Conservation (phyloP, 1,140 invertebrate species). For the Anadara kagoshimensis region DNA sequence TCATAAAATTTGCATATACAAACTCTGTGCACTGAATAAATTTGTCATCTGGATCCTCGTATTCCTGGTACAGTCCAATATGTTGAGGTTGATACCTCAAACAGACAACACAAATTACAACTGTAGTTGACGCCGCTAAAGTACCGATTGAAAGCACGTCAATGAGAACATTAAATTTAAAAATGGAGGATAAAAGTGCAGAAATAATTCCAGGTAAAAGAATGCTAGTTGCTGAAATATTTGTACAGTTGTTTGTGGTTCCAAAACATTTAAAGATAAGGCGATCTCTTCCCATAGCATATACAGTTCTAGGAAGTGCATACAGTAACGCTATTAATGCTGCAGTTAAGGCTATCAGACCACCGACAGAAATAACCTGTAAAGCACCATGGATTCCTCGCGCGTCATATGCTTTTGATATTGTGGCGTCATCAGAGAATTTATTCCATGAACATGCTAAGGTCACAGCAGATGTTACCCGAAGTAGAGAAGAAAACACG, state of each 20-base stretch:
- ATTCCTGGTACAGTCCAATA: constrained; percentile 61
- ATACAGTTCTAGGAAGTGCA: constrained; percentile 94
- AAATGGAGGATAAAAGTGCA: constrained; percentile 83
- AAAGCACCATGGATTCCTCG: constrained; percentile 61
- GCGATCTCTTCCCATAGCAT: constrained; percentile 93
- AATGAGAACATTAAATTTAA: constrained; percentile 87
- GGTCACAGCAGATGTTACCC: constrained; percentile 63
- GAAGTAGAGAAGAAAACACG: constrained; percentile 59
- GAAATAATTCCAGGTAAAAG: constrained; percentile 83
- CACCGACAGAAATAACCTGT: constrained; percentile 67
- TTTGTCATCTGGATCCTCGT: constrained; percentile 52
- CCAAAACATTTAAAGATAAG: constrained; percentile 85
- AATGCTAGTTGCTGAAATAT: constrained; percentile 84
- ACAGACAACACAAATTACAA: constrained; percentile 89
- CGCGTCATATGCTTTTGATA: constrained; percentile 54
- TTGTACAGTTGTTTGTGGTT: constrained; percentile 70
- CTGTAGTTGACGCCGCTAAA: constrained; percentile 89
- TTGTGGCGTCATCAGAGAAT: constrained; percentile 42
- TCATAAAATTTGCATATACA: constrained; percentile 19
- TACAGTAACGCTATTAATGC: constrained; percentile 93
- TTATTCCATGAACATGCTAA: constrained; percentile 64
- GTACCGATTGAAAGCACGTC: constrained; percentile 95
- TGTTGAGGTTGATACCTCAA: constrained; percentile 73
- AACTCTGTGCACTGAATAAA: constrained; percentile 45
- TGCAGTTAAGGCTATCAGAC: constrained; percentile 61